phyloP scores from a whole-genome alignment of 1,140 invertebrate genomes.

The Caenorhabditis elegans region WBcel235 BX284605.5:13225001-13225500 shows the following conservation, averaged over 20 bases:
- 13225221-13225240: neutral
- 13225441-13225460: neutral
- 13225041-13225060: neutral
- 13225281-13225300: neutral
- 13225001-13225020: neutral
- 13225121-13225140: too few species aligned
- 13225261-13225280: conserved; percentile 22
- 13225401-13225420: neutral
- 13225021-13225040: neutral
- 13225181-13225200: neutral
- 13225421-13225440: neutral
- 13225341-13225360: conserved; percentile 17
- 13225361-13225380: neutral
- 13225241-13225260: neutral
- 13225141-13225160: too few species aligned
- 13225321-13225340: conserved; percentile 34
- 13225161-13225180: too few species aligned
- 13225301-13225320: too few species aligned
- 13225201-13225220: neutral
- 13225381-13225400: conserved; percentile 21
- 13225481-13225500: conserved; percentile 18
- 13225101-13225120: too few species aligned
- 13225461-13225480: neutral
- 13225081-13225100: neutral
- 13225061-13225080: neutral